Base-by-base conservation (phyloP, 2,113 vertebrate genomes). In the Dinomys branickii region DNA sequence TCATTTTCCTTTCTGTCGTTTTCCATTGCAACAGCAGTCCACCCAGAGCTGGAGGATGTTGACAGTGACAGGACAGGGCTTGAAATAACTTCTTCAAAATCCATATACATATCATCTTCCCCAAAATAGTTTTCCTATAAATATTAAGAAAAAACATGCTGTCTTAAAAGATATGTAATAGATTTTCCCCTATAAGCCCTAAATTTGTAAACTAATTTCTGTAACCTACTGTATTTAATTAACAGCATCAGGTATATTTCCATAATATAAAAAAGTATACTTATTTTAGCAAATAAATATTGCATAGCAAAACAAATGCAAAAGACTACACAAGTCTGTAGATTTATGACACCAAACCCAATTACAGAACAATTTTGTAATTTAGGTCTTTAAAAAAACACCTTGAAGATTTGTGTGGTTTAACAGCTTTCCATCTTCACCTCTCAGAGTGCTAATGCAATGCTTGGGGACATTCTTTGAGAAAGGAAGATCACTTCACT, bases 101-200 rank as follows among this genome's bases (percentile, higher is more conserved):
- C 99, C 81, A 99, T 99, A 97, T 99, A 99, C 99, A 99, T 99
- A 98, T 99, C 99, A 92, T 99, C 99, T 98, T 99, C 99, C 16
- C 99, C 99, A 98, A 99, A 99, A 97, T 99, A 99, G 98, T 99
- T 99, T 97, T 99, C 99, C 99, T 99, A 95, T 35, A 56, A 90
- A 61, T 30, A 59, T 65, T 58, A 69, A 90, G 50, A 90, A 93
- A 11, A 33, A 94, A 92, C 73, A 92, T 92, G 50, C 8, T 87
- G 30, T 78, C 67, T 80, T 19, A 77, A 90, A 88, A 0, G 5
- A 19, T 84, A 93, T n/a, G 30, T 5, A 93, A 22, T 59, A 56
- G n/a, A 38, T 33, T 50, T 91, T 80, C 38, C 86, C 17, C n/a
- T 47, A 28, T 50, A 20, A 77, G 41, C 16, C 63, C 35, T 28